Percentiles rank a stretch among this genome's conserved stretches.
Evolutionary conservation across 2,113 vertebrate species (phyloP).

Genomic region (Panthera uncia): DNA sequence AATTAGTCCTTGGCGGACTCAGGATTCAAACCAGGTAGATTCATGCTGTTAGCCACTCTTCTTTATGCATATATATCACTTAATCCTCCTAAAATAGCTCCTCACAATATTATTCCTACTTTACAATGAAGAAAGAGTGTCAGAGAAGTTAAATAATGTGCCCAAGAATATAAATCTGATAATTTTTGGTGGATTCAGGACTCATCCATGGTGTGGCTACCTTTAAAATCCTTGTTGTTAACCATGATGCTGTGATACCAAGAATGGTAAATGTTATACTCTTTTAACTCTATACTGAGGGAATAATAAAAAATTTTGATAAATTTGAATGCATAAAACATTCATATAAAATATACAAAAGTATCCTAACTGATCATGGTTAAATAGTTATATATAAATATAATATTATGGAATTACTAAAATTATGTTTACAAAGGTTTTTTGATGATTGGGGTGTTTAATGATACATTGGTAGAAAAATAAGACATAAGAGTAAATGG

Average conservation of each 20-base stretch:
- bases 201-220: not conserved
- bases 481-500: not conserved
- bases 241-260: not conserved
- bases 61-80: not conserved
- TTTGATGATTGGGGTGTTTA: not conserved
- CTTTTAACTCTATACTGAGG: not conserved
- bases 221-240: slow-evolving; percentile 6
- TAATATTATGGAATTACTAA: slow-evolving; percentile 24
- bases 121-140: not conserved
- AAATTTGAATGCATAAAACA: not conserved
- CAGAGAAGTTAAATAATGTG: not conserved
- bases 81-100: not conserved
- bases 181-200: not conserved
- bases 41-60: not conserved
- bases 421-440: not conserved
- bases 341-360: not conserved
- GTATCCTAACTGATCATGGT: not conserved
- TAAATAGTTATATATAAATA: not conserved
- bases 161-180: not conserved
- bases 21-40: not conserved
- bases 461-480: not conserved
- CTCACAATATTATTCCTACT: not conserved
- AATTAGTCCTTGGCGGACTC: not conserved
- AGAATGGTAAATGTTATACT: not conserved
- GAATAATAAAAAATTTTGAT: slow-evolving; percentile 7